Percentiles rank a stretch among this genome's conserved stretches.
Conservation (phyloP, 2,888 invertebrate genomes). For the Polydrusus cervinus region DNA sequence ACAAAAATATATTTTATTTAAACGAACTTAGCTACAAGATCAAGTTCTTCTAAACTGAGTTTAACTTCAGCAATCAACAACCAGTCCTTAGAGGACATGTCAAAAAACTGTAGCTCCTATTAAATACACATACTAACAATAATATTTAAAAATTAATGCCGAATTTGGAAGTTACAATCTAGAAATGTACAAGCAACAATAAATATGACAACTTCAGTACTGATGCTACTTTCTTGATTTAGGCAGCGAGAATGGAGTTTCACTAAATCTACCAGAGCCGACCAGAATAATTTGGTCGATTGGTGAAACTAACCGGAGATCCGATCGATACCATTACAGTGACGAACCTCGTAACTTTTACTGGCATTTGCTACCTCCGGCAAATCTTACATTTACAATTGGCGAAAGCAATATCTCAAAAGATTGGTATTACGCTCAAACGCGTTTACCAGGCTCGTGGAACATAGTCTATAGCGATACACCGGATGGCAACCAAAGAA, state of each 20-base stretch:
- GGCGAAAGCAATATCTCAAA: constrained; percentile 32
- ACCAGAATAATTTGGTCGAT: constrained; percentile 41
- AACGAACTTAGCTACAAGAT: too few relatives aligned
- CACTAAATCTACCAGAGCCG: constrained; percentile 7
- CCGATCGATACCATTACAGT: constrained; percentile 36
- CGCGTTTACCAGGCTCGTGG: constrained; percentile 29
- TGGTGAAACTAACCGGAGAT: constrained; percentile 43
- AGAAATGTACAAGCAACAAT: too few relatives aligned
- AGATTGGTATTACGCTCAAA: constrained; percentile 45
- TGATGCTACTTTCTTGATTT: constrained; percentile 7
- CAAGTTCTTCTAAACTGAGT: too few relatives aligned
- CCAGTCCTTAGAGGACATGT: too few relatives aligned
- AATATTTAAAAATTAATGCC: too few relatives aligned
- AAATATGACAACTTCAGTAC: too few relatives aligned
- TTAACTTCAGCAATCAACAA: too few relatives aligned
- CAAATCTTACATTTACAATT: constrained; percentile 42
- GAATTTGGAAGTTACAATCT: too few relatives aligned
- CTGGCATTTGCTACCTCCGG: constrained; percentile 46
- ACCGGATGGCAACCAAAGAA: constrained; percentile 15
- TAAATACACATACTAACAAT: too few relatives aligned
- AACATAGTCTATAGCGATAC: constrained; percentile 22
- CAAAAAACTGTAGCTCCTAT: too few relatives aligned
- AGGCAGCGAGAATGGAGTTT: not conserved
- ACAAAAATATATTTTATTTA: too few relatives aligned
- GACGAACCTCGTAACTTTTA: constrained; percentile 43